phyloP scores from a whole-genome alignment of 2,888 invertebrate genomes.

The Drosophila phalerata region DNA sequence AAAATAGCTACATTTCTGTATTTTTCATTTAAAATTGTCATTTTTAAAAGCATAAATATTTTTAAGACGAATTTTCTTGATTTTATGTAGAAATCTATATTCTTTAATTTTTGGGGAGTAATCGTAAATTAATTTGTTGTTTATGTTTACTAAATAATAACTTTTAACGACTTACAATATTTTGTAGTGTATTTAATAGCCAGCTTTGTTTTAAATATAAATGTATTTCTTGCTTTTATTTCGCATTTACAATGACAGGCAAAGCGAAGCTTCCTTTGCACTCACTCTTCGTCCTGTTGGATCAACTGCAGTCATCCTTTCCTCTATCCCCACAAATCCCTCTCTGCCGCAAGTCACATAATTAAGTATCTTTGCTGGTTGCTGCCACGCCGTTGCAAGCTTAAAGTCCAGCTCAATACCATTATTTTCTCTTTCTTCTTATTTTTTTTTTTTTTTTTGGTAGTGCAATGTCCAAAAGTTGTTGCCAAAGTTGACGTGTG shows the following conservation, averaged over 20 bases:
- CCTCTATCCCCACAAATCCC: background rate
- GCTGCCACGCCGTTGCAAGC: slow-evolving; percentile 9
- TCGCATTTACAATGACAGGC: slow-evolving; percentile 48
- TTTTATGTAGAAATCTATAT: no score
- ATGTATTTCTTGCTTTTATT: slow-evolving; percentile 27
- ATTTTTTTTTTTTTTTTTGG: slow-evolving; percentile 20
- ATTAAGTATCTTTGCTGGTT: slow-evolving; percentile 46
- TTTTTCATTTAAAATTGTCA: no score
- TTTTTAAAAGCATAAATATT: no score
- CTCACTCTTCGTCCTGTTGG: slow-evolving; percentile 9
- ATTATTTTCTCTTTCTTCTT: background rate
- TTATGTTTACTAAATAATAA: no score
- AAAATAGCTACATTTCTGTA: no score
- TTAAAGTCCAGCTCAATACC: slow-evolving; percentile 19
- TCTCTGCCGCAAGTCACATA: slow-evolving; percentile 33
- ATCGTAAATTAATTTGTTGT: no score
- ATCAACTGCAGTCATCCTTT: slow-evolving; percentile 5
- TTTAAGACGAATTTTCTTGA: no score
- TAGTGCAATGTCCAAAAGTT: slow-evolving; percentile 30
- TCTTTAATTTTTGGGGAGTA: no score
- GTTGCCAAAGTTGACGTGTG: slow-evolving; percentile 57
- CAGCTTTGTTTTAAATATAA: background rate
- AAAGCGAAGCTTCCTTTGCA: slow-evolving; percentile 17
- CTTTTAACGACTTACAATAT: no score
- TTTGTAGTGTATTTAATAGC: background rate